phyloP scores from a whole-genome alignment of 2,113 vertebrate genomes.

The Entelurus aequoreus region DNA sequence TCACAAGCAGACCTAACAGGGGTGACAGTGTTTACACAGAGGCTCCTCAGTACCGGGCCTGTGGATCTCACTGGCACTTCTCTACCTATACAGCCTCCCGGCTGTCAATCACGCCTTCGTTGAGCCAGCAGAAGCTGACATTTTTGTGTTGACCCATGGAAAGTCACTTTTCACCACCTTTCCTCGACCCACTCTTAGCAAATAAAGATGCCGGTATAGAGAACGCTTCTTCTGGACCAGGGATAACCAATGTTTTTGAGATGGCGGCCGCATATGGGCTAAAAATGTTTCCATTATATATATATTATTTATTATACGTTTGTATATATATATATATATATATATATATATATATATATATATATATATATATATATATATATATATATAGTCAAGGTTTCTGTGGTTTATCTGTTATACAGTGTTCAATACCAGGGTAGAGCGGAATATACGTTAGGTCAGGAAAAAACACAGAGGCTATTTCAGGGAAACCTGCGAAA shows the following conservation, averaged over 20 bases:
- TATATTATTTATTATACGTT: too few species aligned
- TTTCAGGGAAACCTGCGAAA: not conserved
- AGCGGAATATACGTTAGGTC: too few species aligned
- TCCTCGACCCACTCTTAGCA: slow-evolving; percentile 26
- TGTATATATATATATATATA: too few species aligned
- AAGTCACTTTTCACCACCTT: slow-evolving; percentile 26
- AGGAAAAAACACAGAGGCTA: not conserved
- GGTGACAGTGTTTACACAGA: slow-evolving; percentile 63
- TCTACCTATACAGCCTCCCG: slow-evolving; percentile 31
- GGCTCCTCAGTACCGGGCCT: slow-evolving; percentile 37
- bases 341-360: too few species aligned
- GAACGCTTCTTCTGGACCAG: slow-evolving; percentile 22
- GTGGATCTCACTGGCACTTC: slow-evolving; percentile 46
- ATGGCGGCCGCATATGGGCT: too few species aligned
- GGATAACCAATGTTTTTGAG: too few species aligned
- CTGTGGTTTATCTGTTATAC: too few species aligned
- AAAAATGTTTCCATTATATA: too few species aligned
- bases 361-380: too few species aligned
- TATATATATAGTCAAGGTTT: too few species aligned
- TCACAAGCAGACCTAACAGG: slow-evolving; percentile 37
- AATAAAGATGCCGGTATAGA: slow-evolving; percentile 34
- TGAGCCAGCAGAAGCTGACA: slow-evolving; percentile 29
- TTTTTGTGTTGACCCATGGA: slow-evolving; percentile 35
- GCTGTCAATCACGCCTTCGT: slow-evolving; percentile 49
- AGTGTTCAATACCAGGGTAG: too few species aligned